Base-by-base conservation (phyloP, 2,113 vertebrate genomes). In the Monopterus albus region DNA sequence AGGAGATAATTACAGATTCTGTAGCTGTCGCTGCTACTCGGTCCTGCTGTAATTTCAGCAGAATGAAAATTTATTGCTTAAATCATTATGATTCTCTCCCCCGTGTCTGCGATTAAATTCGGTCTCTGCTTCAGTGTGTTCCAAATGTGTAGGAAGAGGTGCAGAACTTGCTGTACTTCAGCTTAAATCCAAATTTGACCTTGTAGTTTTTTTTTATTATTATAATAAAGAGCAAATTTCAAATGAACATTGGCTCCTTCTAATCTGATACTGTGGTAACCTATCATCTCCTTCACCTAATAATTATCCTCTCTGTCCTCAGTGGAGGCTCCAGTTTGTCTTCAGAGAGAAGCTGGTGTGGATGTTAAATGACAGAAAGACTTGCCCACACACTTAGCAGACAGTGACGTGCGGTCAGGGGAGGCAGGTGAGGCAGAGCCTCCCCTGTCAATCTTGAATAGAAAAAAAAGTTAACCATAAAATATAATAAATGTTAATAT, bases 1-100 rank as follows among this genome's bases (percentile, higher is more conserved):
- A 47, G 23, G 20, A 50, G 73, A 86, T 85, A 86, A 84, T 88
- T 90, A 79, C 80, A 78, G 71, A 84, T 79, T 75, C 64, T 47
- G 69, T 25, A 49, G 52, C 69, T n/a, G 55, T 70, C 21, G 75
- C 60, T 7, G 72, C 72, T 12, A 72, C 72, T 46, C 65, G 35
- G 68, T 46, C 66, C 65, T n/a, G 35, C 73, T 38, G 63, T 61
- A 33, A 73, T 78, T 85, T 72, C 70, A 65, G 60, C 49, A 17
- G 72, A 13, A 51, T 50, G 75, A 75, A 53, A 83, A 81, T 83
- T 23, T 84, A 82, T 88, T 81, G 69, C 69, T 85, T 71, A 72
- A 87, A 78, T 85, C 60, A 80, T 83, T 78, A 80, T 56, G 82
- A 79, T 70, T 76, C 47, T 63, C 75, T 58, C 57, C 26, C 17